A percentile compares a stretch with the other conserved stretches of the same genome.
phyloP scores from a whole-genome alignment of 2,113 vertebrate genomes.

The Salvator merianae region DNA sequence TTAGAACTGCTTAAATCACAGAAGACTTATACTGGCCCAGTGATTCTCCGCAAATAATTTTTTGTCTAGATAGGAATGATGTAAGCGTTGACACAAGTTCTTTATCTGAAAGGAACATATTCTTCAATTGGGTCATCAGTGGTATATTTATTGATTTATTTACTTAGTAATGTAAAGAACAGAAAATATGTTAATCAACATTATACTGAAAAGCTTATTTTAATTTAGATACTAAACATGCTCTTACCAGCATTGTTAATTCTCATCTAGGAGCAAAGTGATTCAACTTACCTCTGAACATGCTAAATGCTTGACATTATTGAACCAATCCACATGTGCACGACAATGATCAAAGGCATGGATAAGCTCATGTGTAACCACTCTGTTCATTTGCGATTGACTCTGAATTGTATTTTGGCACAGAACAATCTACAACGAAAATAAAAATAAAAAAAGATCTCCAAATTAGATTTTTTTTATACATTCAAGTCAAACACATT shows the following conservation, averaged over 20 bases:
- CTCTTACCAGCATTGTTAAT: not conserved
- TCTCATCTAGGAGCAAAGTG: not conserved
- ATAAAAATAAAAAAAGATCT: not conserved
- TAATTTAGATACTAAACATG: not conserved
- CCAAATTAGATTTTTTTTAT: not conserved
- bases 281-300: conserved; percentile 90
- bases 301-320: conserved; percentile 88
- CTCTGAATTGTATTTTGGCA: conserved; percentile 95
- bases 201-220: not conserved
- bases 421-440: conserved; percentile 87
- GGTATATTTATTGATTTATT: too few species aligned
- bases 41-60: not conserved
- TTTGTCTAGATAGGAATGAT: too few species aligned
- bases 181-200: not conserved
- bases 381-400: conserved; percentile 92
- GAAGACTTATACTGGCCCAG: not conserved
- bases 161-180: too few species aligned
- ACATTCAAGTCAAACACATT: not conserved
- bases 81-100: too few species aligned
- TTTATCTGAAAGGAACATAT: too few species aligned
- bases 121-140: too few species aligned
- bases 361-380: conserved; percentile 94
- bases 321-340: conserved; percentile 95
- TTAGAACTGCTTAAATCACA: not conserved
- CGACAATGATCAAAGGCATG: conserved; percentile 97